Evolutionary conservation across 2,113 vertebrate species (phyloP).

Genomic region (Pedetes capensis): DNA sequence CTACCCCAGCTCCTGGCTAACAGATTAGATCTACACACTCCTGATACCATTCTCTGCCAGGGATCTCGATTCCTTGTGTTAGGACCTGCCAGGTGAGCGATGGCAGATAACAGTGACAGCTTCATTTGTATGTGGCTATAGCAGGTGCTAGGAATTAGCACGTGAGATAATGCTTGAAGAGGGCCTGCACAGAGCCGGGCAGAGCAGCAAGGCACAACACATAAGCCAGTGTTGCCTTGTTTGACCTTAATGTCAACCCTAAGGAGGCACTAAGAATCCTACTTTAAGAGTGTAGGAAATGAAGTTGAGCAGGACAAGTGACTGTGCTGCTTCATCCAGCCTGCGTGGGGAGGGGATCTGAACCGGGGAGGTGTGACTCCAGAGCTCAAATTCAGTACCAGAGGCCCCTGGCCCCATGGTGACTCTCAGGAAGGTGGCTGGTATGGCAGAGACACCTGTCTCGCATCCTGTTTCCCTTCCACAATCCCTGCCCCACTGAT

Average conservation of each 20-base stretch:
- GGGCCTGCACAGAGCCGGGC: fast-evolving
- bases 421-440: background rate
- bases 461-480: background rate
- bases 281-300: background rate
- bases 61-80: background rate
- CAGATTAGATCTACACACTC: background rate
- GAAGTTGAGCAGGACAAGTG: background rate
- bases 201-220: background rate
- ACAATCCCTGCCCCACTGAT: background rate
- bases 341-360: background rate
- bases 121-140: background rate
- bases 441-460: background rate
- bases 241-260: no score
- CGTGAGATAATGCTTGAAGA: fast-evolving
- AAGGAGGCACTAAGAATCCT: background rate
- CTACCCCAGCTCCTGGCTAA: background rate
- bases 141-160: background rate
- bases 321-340: background rate
- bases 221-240: background rate
- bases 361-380: background rate
- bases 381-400: background rate
- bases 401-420: background rate
- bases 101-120: background rate
- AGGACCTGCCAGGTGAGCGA: background rate
- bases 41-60: background rate